These are phyloP conservation scores for Trididemnum clinides DNA, from an alignment of 23 tunicate genomes.

Conservation along the genomic window DNA sequence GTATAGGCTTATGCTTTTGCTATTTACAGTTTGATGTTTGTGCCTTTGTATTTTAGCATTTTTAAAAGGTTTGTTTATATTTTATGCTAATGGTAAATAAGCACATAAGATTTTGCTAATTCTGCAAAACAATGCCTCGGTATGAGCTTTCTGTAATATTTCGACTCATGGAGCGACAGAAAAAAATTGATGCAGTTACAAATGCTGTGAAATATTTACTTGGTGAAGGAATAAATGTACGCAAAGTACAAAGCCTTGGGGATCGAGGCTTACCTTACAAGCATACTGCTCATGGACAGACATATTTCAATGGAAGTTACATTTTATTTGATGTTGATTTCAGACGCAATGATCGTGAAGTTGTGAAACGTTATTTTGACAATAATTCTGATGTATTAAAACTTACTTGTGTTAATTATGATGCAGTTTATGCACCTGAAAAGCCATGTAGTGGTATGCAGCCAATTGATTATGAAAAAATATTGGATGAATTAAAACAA, in stretches of 20 bases:
- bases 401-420: not conserved
- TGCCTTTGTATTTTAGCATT: no score
- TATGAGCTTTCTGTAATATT: constrained; percentile 71
- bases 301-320: constrained; percentile 53
- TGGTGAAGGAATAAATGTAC: constrained; percentile 59
- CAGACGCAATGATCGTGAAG: not conserved
- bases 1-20: no score
- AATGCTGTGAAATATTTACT: constrained; percentile 33
- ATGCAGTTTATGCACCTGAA: constrained; percentile 35
- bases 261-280: constrained; percentile 58
- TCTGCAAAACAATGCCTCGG: constrained; percentile 77
- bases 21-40: no score
- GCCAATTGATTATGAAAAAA: constrained; percentile 44
- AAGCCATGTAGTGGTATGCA: constrained; percentile 58
- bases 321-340: constrained; percentile 62
- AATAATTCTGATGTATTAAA: constrained; percentile 45
- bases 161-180: constrained; percentile 38
- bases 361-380: constrained; percentile 34
- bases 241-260: constrained; percentile 82
- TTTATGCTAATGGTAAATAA: no score
- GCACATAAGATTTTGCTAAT: no score
- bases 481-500: constrained; percentile 34
- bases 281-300: not conserved
- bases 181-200: constrained; percentile 54
- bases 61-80: no score